Conservation (phyloP, 2,113 vertebrate genomes). For the Oncorhynchus nerka region DNA sequence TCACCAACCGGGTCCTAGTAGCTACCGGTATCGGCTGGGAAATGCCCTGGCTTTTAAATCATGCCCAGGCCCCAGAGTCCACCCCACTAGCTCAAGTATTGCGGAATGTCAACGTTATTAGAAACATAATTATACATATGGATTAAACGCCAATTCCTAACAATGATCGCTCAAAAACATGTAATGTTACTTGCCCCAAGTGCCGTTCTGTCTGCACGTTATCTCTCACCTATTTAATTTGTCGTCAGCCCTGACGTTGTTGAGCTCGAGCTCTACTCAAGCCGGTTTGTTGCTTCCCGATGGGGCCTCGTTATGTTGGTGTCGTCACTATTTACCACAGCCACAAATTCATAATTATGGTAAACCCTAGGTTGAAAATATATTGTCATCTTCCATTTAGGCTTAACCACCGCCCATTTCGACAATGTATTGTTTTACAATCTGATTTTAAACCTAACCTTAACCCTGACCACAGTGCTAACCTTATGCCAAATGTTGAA, state of each 20-base stretch:
- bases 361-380: no score
- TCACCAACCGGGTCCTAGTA: neutral
- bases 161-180: neutral
- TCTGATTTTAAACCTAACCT: no score
- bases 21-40: neutral
- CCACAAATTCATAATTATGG: no score
- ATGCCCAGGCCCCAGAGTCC: neutral
- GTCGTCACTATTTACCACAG: no score
- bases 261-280: constrained; percentile 21
- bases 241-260: neutral
- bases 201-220: neutral
- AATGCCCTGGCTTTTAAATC: neutral
- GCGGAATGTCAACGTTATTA: constrained; percentile 5
- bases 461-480: no score
- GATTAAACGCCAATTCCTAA: neutral
- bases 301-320: constrained; percentile 40
- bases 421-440: no score
- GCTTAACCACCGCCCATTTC: no score
- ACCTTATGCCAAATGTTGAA: no score
- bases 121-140: neutral
- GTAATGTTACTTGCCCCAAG: neutral
- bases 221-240: neutral
- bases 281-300: constrained; percentile 36
- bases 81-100: neutral
- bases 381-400: no score